Percentiles rank a stretch among this genome's conserved stretches.
phyloP scores from a whole-genome alignment of 2,888 invertebrate genomes.

The Cyaniris semiargus region DNA sequence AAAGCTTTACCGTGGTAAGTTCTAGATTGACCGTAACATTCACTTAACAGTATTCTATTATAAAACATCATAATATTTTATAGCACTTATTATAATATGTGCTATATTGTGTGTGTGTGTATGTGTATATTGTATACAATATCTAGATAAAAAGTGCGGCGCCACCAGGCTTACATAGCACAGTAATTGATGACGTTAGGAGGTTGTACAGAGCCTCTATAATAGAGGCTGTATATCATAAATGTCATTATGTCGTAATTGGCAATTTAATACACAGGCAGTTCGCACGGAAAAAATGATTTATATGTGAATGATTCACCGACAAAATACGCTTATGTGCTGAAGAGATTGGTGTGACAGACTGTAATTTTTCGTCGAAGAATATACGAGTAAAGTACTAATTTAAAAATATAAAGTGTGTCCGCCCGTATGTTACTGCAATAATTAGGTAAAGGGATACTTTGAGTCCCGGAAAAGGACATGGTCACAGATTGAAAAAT shows the following conservation, averaged over 20 bases:
- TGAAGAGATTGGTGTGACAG: background rate
- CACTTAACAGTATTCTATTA: too few relatives aligned
- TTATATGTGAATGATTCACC: conserved; percentile 21
- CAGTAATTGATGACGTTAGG: conserved; percentile 16
- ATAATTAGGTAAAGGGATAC: too few relatives aligned
- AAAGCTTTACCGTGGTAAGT: too few relatives aligned
- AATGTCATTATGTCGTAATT: conserved; percentile 18
- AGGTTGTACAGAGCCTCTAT: conserved; percentile 7
- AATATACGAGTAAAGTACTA: background rate
- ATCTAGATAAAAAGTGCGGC: background rate
- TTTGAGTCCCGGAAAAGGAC: too few relatives aligned
- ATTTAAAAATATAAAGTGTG: too few relatives aligned
- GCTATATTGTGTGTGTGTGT: too few relatives aligned
- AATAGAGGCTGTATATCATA: conserved; percentile 9
- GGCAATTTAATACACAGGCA: conserved; percentile 15
- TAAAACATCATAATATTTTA: background rate
- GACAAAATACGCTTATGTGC: background rate
- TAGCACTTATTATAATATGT: too few relatives aligned
- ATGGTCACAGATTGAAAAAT: too few relatives aligned
- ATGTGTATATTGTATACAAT: too few relatives aligned
- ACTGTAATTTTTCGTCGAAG: background rate
- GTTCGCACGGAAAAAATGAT: conserved; percentile 31
- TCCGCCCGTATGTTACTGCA: too few relatives aligned
- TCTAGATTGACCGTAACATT: too few relatives aligned
- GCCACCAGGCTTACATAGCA: conserved; percentile 1